phyloP scores from a whole-genome alignment of 2,797 vertebrate species.

The Syngnathus rostellatus region DNA sequence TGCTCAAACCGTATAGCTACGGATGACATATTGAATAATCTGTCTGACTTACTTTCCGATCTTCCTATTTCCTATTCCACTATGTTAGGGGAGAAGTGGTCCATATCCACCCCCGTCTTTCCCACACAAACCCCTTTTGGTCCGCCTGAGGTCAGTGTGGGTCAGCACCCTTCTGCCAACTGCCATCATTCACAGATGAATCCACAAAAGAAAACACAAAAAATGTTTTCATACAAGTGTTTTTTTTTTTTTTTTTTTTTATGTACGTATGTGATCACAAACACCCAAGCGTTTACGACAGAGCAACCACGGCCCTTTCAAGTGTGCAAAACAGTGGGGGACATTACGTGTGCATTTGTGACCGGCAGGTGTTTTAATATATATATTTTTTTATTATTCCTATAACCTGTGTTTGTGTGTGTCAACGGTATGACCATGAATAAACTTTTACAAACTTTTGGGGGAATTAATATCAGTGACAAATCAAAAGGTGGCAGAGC shows the following conservation, averaged over 20 bases:
- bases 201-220: conserved; percentile 25
- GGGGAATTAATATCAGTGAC: no score
- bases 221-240: conserved; percentile 16
- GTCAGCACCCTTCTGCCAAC: conserved; percentile 33
- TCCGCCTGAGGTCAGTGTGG: conserved; percentile 27
- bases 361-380: background rate
- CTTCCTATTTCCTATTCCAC: conserved; percentile 19
- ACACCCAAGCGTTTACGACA: conserved; percentile 8
- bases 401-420: background rate
- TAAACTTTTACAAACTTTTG: no score
- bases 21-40: background rate
- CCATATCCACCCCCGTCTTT: conserved; percentile 44
- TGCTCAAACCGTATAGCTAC: background rate
- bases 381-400: background rate
- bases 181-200: conserved; percentile 30
- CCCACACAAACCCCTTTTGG: conserved; percentile 25
- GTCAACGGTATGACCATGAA: no score
- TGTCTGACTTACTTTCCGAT: background rate
- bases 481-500: no score
- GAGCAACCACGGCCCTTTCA: background rate
- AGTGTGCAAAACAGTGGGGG: background rate
- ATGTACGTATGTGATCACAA: conserved; percentile 9
- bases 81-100: conserved; percentile 16
- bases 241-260: background rate
- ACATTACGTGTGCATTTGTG: background rate